These are phyloP conservation scores for Melieria crassipennis DNA, from an alignment of 2,888 invertebrate species.

Conservation along the genomic window DNA sequence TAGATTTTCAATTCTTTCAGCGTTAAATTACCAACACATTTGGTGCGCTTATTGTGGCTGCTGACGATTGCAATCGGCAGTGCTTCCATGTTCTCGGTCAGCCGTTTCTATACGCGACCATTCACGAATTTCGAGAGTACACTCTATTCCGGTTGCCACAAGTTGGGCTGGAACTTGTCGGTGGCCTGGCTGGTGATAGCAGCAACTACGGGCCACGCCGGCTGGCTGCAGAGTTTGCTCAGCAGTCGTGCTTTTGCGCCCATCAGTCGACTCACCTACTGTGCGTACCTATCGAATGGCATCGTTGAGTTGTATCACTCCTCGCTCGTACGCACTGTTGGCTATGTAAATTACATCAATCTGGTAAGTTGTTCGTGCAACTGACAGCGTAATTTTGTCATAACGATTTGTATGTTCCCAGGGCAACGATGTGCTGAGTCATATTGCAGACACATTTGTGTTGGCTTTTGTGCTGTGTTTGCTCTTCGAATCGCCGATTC, in stretches of 20 bases:
- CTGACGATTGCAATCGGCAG: conserved; percentile 65
- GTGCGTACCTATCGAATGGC: conserved; percentile 78
- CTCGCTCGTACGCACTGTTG: conserved; percentile 71
- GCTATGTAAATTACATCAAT: conserved; percentile 71
- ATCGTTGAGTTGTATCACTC: conserved; percentile 74
- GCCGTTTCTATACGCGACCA: conserved; percentile 72
- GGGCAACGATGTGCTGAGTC: conserved; percentile 68
- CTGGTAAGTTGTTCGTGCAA: conserved; percentile 67
- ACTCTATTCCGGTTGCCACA: conserved; percentile 73
- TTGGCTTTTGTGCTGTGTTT: conserved; percentile 73
- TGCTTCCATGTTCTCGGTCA: conserved; percentile 72
- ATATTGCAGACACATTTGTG: conserved; percentile 67
- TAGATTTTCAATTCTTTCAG: conserved; percentile 42
- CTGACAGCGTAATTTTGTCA: neutral
- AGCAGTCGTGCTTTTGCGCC: conserved; percentile 69
- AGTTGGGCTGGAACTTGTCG: conserved; percentile 75
- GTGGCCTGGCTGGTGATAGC: conserved; percentile 76
- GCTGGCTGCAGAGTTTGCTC: conserved; percentile 60
- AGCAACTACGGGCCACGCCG: conserved; percentile 75
- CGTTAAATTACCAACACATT: conserved; percentile 64
- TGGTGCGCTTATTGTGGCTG: conserved; percentile 57
- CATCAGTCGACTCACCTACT: conserved; percentile 76
- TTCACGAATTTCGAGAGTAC: conserved; percentile 72
- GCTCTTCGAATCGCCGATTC: conserved; percentile 77
- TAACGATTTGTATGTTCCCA: conserved; percentile 53